Evolutionary conservation across 1,140 invertebrate genomes (phyloP), one percentile per base, ranked within the genome.

Genomic region (Sycophila sp.): DNA sequence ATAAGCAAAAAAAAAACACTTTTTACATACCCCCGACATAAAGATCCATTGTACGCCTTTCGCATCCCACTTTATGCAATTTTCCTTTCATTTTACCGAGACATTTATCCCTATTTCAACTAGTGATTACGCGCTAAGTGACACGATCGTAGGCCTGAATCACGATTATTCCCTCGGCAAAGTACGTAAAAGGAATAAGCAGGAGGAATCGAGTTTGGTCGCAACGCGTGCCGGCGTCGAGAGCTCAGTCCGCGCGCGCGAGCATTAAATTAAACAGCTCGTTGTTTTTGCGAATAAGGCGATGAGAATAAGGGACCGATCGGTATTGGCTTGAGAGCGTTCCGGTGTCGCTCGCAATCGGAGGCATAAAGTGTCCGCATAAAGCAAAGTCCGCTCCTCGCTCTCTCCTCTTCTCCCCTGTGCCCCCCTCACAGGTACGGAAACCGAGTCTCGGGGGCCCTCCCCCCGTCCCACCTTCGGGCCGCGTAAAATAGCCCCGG

Each of bases 261-360:
- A 79, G 77, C 71, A 76, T 78, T 83, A 83, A 85, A 84, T 84
- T 84, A 80, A 82, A 78, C 70, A 71, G 75, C 70, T 79, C 69
- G 76, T 81, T 78, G 78, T 83, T 73, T 81, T 78, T 77, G 36
- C 22, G n/a, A n/a, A n/a, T n/a, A n/a, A n/a, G n/a, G 72, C 64
- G 64, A 76, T 71, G 26, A 69, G 66, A 73, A 73, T 72, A 72
- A 73, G 74, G 73, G 70, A 26, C 69, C 70, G 74, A 79, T 80
- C 70, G 70, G 78, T 58, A 75, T 77, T 73, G 76, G 75, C 68
- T 77, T 86, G 83, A 86, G 83, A 86, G 85, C 83, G 85, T 86
- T 86, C 85, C 80, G 82, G 79, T 86, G 84, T 86, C 78, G 84
- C 77, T 79, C 72, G 84, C 83, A 85, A 86, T 86, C 85, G 82